Base-by-base conservation (phyloP, 2,888 invertebrate species). In the Cataglyphis albicans region DNA sequence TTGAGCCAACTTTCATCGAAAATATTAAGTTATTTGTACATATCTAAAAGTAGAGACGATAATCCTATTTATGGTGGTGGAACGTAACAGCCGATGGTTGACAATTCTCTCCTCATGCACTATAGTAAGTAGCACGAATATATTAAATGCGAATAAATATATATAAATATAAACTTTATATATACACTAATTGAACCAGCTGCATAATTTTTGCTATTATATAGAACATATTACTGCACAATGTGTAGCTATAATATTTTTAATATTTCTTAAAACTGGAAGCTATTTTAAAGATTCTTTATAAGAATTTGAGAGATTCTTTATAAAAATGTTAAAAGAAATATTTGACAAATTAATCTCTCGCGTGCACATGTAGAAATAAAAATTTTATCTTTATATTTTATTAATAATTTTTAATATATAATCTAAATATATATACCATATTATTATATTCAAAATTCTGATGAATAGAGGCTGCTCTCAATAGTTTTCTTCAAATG, bases 61-160 rank as follows among this genome's bases (percentile, higher is more conserved):
- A 84, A 76, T 5, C 48, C 67, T 25, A 6, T 32, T 48, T 76
- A 7, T 48, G 91, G 91, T 91, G 92, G 88, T 88, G 91, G 92
- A 90, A 84, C 84, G 44, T 90, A 90, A 91, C 83, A 86, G 65
- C 52, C 38, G 88, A 86, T 88, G 87, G 74, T 84, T 84, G 65
- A 78, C 65, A 81, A 78, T 81, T 68, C 76, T 85, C 38, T 75
- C 57, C 74, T 76, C 67, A 35, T 38, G 7, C 12, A 76, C 48
- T 61, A 48, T 76, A 84, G 72, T 85, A 85, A 85, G 86, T 86
- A 86, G 38, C 18, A 67, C 18, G 7, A 59, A 18, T 70, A 25
- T 74, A 32, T 32, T 6, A 32, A 32, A 32, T 61, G 25, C n/a
- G 38, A 38, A 32, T n/a, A 48, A 63, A 25, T 25, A 21, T 21